Conservation (phyloP, 2,797 vertebrate genomes). For the Liasis olivaceus region DNA sequence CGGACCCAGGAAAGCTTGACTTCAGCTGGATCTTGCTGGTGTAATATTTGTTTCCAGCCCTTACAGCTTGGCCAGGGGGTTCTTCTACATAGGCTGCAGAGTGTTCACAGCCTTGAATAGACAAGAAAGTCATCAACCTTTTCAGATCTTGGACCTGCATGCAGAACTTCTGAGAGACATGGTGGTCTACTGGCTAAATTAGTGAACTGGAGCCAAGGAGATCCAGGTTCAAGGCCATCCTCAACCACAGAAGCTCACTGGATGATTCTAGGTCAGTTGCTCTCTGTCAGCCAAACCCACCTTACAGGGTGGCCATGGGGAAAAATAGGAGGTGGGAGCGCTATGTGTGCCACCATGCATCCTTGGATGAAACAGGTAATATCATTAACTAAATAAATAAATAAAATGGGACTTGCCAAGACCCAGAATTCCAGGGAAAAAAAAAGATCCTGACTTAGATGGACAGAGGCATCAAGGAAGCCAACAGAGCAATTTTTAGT, state of each 20-base stretch:
- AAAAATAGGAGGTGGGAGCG: background rate
- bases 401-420: background rate
- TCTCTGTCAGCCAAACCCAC: background rate
- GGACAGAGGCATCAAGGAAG: background rate
- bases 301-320: background rate
- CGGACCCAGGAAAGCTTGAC: background rate
- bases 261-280: background rate
- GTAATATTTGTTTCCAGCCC: background rate
- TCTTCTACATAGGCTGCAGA: background rate
- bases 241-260: background rate
- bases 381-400: background rate
- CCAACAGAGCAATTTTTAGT: background rate
- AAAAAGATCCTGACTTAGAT: background rate
- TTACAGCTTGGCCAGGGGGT: background rate
- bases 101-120: background rate
- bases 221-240: background rate
- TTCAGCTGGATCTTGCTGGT: background rate
- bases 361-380: background rate
- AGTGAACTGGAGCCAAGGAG: background rate
- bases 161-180: background rate
- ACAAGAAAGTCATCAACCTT: background rate
- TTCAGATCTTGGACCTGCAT: background rate
- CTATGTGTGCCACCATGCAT: background rate
- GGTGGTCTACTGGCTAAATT: background rate
- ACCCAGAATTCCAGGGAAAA: background rate